Conservation (phyloP, 2,888 invertebrate species). For the Lissonota sp. region DNA sequence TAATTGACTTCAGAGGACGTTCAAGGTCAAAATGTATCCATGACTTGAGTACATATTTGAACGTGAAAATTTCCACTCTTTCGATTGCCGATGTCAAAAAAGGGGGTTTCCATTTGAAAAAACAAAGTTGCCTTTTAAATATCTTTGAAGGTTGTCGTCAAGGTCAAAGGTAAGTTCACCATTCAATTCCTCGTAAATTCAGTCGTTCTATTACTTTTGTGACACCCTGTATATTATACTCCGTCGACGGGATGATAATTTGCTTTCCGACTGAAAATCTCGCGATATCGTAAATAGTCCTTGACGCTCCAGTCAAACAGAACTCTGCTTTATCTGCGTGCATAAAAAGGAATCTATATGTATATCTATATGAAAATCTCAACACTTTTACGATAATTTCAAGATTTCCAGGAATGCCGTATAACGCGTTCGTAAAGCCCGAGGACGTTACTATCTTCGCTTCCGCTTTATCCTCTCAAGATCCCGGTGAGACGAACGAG, state of each 20-base stretch:
- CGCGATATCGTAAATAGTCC: not conserved
- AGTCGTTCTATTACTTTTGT: too few species aligned
- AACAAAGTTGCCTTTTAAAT: too few species aligned
- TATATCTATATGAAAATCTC: not conserved
- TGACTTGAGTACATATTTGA: too few species aligned
- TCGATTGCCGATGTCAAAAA: too few species aligned
- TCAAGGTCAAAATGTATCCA: too few species aligned
- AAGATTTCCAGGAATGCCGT: not conserved
- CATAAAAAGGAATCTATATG: not conserved
- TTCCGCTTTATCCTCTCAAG: constrained; percentile 33
- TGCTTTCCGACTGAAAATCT: not conserved
- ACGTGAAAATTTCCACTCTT: too few species aligned
- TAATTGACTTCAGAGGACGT: too few species aligned
- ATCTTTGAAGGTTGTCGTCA: too few species aligned
- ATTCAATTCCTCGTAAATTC: too few species aligned
- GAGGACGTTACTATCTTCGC: constrained; percentile 30
- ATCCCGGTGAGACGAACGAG: constrained; percentile 41
- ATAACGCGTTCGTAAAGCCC: constrained; percentile 6
- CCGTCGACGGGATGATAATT: not conserved
- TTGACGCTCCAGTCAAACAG: not conserved
- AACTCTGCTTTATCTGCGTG: not conserved
- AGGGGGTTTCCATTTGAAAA: too few species aligned
- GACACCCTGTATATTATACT: not conserved
- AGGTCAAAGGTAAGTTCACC: too few species aligned
- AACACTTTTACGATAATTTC: constrained; percentile 27